Conservation (phyloP, 1,140 invertebrate species). For the Whitmania pigra region DNA sequence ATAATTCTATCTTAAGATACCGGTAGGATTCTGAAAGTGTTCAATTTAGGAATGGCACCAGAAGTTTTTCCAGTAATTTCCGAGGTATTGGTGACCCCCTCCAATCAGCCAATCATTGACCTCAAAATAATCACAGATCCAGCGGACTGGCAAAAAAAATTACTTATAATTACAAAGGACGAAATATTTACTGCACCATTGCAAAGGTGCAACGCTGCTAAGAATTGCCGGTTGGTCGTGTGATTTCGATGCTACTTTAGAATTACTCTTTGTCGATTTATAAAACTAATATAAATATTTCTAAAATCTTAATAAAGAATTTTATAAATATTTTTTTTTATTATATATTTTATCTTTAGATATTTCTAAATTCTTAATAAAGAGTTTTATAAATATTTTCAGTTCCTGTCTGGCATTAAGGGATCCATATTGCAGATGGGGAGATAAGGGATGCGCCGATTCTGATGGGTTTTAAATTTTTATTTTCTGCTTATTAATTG, state of each 20-base stretch:
- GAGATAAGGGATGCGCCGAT: constrained; percentile 29
- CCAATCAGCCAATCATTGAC: constrained; percentile 60
- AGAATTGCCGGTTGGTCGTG: constrained; percentile 54
- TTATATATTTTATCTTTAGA: no score
- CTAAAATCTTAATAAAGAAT: background rate
- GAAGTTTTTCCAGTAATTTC: constrained; percentile 49
- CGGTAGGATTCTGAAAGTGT: constrained; percentile 75
- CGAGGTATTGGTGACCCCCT: background rate
- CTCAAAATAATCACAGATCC: constrained; percentile 50
- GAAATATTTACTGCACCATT: constrained; percentile 72
- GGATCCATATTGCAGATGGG: constrained; percentile 96
- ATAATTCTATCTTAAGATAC: constrained; percentile 52
- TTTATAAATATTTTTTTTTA: constrained; percentile 9
- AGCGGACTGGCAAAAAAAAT: constrained; percentile 52
- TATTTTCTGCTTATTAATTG: no score
- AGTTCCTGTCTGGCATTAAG: constrained; percentile 77
- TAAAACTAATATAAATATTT: no score
- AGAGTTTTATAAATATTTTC: constrained; percentile 22
- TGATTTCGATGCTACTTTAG: background rate
- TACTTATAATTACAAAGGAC: constrained; percentile 76
- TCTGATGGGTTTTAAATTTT: background rate
- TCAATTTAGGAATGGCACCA: constrained; percentile 46
- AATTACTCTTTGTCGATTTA: no score
- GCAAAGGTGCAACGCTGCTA: constrained; percentile 57
- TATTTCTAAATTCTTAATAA: background rate